Evolutionary conservation across 2,113 vertebrate genomes (phyloP), one percentile per base, ranked within the genome.

Genomic region (Colius striatus): DNA sequence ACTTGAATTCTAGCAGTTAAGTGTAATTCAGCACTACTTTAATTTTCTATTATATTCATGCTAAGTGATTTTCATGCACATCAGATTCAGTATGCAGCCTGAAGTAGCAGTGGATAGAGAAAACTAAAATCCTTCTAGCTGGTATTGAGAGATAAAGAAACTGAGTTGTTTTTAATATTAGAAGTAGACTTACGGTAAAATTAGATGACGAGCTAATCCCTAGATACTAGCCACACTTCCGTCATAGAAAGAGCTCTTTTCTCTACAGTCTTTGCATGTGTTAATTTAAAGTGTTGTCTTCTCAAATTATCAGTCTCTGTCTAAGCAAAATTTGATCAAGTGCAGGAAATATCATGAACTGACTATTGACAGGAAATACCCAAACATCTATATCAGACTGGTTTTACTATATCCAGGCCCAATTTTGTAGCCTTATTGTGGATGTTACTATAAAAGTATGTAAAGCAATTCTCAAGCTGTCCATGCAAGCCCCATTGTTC

Each of bases 11-110:
- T 85, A 93, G 60, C 41, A 95, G 63, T 86, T 96, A 90, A 61
- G 13, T 70, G 67, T 70, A 92, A 72, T 94, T 95, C 71, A 90
- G 23, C 45, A 90, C 54, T 87, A 88, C 53, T 97, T 95, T 95
- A 97, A 94, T 92, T 96, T 96, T 93, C 82, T 96, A 81, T 95
- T 96, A 92, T 96, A 94, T 92, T 97, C 73, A 90, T 95, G 92
- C 48, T 84, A 96, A 96, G 75, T 95, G 61, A 97, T 95, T 96
- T 97, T 91, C 82, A 95, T 95, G 95, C 71, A 86, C 80, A 94
- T 96, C 87, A 84, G 30, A 92, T 96, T 96, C 62, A 75, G 70
- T 57, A 70, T 55, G 78, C 50, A 84, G 71, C 48, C 65, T 92
- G 89, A 94, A 94, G 89, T 62, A 92, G 32, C 51, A 66, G 13